phyloP scores from a whole-genome alignment of 1,140 invertebrate species.

The Monochamus saltuarius region DNA sequence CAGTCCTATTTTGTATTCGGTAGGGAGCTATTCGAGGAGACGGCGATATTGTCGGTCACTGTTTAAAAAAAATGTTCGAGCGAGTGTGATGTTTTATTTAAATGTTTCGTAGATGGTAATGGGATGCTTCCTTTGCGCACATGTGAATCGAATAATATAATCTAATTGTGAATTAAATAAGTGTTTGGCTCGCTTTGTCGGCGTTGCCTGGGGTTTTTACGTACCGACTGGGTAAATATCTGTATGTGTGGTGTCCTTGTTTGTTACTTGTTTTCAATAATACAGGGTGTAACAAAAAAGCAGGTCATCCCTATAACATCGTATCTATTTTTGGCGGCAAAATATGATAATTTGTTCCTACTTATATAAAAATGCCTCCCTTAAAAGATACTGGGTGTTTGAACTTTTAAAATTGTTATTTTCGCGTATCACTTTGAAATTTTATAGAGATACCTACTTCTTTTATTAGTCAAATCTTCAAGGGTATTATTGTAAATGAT shows the following conservation, averaged over 20 bases:
- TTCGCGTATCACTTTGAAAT: too few relatives aligned
- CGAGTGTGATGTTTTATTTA: constrained; percentile 2
- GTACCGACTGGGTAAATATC: constrained; percentile 11
- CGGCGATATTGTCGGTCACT: constrained; percentile 7
- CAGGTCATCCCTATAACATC: too few relatives aligned
- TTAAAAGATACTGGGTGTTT: too few relatives aligned
- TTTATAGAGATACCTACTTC: too few relatives aligned
- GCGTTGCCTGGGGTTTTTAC: not conserved
- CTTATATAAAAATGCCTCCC: too few relatives aligned
- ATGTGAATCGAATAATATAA: constrained; percentile 19
- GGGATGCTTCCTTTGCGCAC: constrained; percentile 16
- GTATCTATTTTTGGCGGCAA: too few relatives aligned
- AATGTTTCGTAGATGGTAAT: constrained; percentile 17
- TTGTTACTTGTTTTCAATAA: too few relatives aligned
- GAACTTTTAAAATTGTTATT: too few relatives aligned
- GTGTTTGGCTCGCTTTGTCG: constrained; percentile 15
- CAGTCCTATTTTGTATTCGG: constrained; percentile 21
- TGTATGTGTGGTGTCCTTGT: constrained; percentile 2
- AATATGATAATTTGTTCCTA: too few relatives aligned
- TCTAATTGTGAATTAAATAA: constrained; percentile 11
- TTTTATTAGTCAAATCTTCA: too few relatives aligned
- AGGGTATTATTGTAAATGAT: too few relatives aligned
- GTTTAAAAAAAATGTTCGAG: constrained; percentile 5
- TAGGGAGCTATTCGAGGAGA: not conserved
- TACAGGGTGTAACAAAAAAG: too few relatives aligned